Base-by-base conservation (phyloP, 2,888 invertebrate genomes). In the Elysia crispata region DNA sequence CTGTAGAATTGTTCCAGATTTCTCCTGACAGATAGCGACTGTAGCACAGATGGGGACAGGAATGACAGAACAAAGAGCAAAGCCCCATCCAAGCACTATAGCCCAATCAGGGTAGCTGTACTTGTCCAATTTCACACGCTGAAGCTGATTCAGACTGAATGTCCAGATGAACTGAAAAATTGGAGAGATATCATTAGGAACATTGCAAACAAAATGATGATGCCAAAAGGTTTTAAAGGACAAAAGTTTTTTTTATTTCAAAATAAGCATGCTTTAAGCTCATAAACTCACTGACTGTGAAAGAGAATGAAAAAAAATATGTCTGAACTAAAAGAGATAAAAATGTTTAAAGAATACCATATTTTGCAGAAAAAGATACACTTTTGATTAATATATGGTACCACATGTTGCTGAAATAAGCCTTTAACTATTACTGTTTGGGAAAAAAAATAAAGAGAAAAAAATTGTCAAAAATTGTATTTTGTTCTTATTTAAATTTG, bases 101-200 rank as follows among this genome's bases (percentile, higher is more conserved):
- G 91, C 90, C 90, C 91, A 91, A 18, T 76, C 66, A 0, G 91
- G 91, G 83, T 91, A 91, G 25, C 83, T 57, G 80, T 90, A 89
- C 28, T 85, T 85, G 13, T 89, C 91, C 81, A 92, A 92, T 0
- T 90, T 89, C n/a, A 92, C 92, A 18, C 92, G 90, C 28, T 87
- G 88, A 81, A 92, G 88, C 8, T 86, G 89, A 33, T 86, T 83
- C 6, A 91, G 84, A 81, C 88, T 90, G 85, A 89, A 89, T 77
- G 90, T 73, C 87, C 90, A 89, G 78, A 91, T 86, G 80, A 88
- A 90, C 91, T 91, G 69, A 0, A 69, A 23, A 25, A 25, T 13
- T 1, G 33, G 11, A 31, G 41, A 66, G 18, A 66, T 28, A 66
- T 1, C 6, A 25, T 20, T 30, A 25, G 18, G 6, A 18, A 66